These are phyloP conservation scores for Lacanobia wlatinum DNA, from an alignment of 2,888 invertebrate species.

Conservation along the genomic window DNA sequence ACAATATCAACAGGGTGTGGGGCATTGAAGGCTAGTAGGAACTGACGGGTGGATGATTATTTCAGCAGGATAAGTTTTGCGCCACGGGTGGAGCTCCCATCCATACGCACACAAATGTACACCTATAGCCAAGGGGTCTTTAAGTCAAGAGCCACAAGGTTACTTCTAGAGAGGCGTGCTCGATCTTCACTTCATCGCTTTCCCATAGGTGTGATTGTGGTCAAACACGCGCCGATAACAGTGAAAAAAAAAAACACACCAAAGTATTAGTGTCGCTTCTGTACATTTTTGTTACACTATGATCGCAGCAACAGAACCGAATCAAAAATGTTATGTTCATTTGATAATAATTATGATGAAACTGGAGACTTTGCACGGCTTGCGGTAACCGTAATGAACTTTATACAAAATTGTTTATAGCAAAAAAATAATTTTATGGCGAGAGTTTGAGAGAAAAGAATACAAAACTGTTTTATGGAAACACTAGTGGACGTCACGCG, in stretches of 20 bases:
- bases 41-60: no score
- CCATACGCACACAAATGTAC: no score
- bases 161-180: no score
- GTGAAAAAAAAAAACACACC: no score
- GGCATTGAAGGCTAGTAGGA: no score
- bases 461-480: neutral
- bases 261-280: slow-evolving; percentile 5
- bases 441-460: neutral
- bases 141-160: no score
- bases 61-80: no score
- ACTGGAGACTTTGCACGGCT: slow-evolving; percentile 40
- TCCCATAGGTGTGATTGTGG: neutral
- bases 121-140: no score
- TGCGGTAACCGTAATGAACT: slow-evolving; percentile 41
- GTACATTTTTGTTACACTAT: slow-evolving; percentile 1
- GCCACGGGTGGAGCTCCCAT: no score
- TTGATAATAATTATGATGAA: slow-evolving; percentile 58
- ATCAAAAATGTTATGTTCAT: slow-evolving; percentile 59
- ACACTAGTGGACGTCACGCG: no score
- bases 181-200: no score
- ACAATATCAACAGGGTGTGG: no score
- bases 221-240: neutral
- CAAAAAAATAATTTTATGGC: slow-evolving; percentile 1
- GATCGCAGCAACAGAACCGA: slow-evolving; percentile 20
- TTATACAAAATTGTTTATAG: slow-evolving; percentile 7